Conservation (phyloP, 2,888 invertebrate genomes). For the Archips xylosteana region DNA sequence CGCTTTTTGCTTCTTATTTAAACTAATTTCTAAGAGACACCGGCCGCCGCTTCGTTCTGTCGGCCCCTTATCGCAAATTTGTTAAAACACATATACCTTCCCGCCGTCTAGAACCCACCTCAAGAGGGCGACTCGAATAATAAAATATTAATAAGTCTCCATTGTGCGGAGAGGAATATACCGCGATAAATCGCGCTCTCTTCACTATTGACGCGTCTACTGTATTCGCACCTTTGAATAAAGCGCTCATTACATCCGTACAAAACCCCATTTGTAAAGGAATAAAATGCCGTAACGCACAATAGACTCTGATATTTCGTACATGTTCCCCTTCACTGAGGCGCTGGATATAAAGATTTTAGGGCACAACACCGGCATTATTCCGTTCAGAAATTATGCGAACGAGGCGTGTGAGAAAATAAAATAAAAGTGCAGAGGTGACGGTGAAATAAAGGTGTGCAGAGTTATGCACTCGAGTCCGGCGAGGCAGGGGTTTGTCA, state of each 20-base stretch:
- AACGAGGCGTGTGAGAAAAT: conserved; percentile 75
- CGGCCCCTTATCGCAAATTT: conserved; percentile 59
- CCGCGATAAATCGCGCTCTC: conserved; percentile 63
- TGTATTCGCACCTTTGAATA: conserved; percentile 78
- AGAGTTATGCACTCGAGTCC: conserved; percentile 65
- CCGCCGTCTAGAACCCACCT: neutral
- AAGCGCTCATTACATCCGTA: conserved; percentile 80
- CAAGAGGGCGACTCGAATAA: conserved; percentile 30
- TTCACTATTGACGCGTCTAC: conserved; percentile 64
- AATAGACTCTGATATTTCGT: conserved; percentile 79
- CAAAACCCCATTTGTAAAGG: conserved; percentile 77
- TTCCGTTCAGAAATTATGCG: conserved; percentile 77
- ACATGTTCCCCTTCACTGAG: conserved; percentile 73
- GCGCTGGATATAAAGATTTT: conserved; percentile 67
- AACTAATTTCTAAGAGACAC: conserved; percentile 67
- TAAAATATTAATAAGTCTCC: conserved; percentile 39
- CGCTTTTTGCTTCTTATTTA: conserved; percentile 69
- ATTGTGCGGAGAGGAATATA: conserved; percentile 50
- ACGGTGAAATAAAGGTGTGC: conserved; percentile 67
- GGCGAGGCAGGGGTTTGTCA: conserved; percentile 53
- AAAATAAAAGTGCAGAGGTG: conserved; percentile 79
- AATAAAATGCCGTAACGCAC: conserved; percentile 76
- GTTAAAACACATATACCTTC: conserved; percentile 38
- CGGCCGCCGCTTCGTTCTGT: conserved; percentile 53
- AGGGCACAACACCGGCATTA: conserved; percentile 73